Percentiles rank a stretch among this genome's conserved stretches.
Evolutionary conservation across 2,888 invertebrate genomes (phyloP).

Genomic region (Pyralis farinalis): DNA sequence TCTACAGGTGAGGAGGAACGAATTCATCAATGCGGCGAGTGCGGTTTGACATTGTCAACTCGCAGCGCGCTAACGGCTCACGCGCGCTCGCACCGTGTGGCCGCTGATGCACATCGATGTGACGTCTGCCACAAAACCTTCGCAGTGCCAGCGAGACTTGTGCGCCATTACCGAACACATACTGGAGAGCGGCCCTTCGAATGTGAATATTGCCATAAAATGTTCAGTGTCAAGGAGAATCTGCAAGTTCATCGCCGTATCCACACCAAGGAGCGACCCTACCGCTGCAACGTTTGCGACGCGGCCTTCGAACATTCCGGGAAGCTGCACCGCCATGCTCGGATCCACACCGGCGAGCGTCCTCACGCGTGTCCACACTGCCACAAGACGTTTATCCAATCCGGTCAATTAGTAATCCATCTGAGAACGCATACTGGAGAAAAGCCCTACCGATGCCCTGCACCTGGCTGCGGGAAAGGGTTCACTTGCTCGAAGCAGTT

Average conservation of each 20-base stretch:
- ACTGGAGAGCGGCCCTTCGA: conserved; percentile 95
- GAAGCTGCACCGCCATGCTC: conserved; percentile 93
- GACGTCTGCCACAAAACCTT: conserved; percentile 95
- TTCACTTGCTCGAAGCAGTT: conserved; percentile 96
- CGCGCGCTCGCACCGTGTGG: conserved; percentile 68
- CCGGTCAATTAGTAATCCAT: conserved; percentile 94
- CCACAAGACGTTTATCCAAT: conserved; percentile 94
- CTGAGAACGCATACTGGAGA: conserved; percentile 94
- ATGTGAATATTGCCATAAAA: conserved; percentile 95
- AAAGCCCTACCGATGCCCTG: conserved; percentile 91
- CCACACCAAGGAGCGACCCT: conserved; percentile 95
- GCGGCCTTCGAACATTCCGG: conserved; percentile 95
- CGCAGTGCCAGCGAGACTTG: conserved; percentile 92
- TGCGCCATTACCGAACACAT: conserved; percentile 93
- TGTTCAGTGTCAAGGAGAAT: conserved; percentile 96
- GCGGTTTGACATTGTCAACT: conserved; percentile 87
- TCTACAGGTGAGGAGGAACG: conserved; percentile 75
- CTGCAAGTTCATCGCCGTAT: conserved; percentile 93
- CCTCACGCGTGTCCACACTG: conserved; percentile 94
- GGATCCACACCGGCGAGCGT: conserved; percentile 94
- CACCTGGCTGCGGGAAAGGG: conserved; percentile 92
- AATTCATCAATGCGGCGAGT: conserved; percentile 83
- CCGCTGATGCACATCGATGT: conserved; percentile 90
- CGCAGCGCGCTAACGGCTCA: conserved; percentile 89
- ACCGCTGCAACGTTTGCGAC: conserved; percentile 93